Percentiles rank a stretch among this genome's conserved stretches.
Conservation (phyloP, 2,888 invertebrate genomes). For the Salpingus planirostris region DNA sequence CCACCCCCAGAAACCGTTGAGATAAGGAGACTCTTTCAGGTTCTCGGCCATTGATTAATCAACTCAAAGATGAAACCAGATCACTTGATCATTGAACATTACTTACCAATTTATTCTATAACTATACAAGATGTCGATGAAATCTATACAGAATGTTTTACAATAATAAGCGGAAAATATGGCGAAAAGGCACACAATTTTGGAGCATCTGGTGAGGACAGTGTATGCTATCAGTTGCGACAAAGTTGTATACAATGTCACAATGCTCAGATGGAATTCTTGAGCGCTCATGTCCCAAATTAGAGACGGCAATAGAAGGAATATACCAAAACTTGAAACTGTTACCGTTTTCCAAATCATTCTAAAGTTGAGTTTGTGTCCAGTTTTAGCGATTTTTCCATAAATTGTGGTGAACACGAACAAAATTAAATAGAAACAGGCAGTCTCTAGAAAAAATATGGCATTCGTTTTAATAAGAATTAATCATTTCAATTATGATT, state of each 20-base stretch:
- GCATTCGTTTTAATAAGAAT: not conserved
- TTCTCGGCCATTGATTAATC: conserved; percentile 8
- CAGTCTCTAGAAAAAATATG: conserved; percentile 25
- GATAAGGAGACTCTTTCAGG: conserved; percentile 10
- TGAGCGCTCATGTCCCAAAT: conserved; percentile 50
- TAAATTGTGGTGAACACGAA: conserved; percentile 27
- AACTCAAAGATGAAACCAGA: no score
- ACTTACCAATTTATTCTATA: no score
- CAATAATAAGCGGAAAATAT: conserved; percentile 25
- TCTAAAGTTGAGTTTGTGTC: conserved; percentile 19
- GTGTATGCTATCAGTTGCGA: conserved; percentile 56
- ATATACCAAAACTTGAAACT: conserved; percentile 50
- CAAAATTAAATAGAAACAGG: conserved; percentile 26
- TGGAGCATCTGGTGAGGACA: conserved; percentile 42
- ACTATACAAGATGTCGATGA: conserved; percentile 6
- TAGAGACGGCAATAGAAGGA: conserved; percentile 53
- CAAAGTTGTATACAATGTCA: conserved; percentile 55
- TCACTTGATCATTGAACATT: no score
- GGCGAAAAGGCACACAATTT: conserved; percentile 27
- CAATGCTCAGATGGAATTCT: conserved; percentile 48
- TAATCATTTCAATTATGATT: not conserved
- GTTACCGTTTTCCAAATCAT: conserved; percentile 50
- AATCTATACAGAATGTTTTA: conserved; percentile 17
- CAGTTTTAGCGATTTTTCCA: conserved; percentile 13
- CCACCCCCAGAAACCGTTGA: conserved; percentile 47